phyloP scores from a whole-genome alignment of 2,797 vertebrate genomes.

The Silurus lanzhouensis region DNA sequence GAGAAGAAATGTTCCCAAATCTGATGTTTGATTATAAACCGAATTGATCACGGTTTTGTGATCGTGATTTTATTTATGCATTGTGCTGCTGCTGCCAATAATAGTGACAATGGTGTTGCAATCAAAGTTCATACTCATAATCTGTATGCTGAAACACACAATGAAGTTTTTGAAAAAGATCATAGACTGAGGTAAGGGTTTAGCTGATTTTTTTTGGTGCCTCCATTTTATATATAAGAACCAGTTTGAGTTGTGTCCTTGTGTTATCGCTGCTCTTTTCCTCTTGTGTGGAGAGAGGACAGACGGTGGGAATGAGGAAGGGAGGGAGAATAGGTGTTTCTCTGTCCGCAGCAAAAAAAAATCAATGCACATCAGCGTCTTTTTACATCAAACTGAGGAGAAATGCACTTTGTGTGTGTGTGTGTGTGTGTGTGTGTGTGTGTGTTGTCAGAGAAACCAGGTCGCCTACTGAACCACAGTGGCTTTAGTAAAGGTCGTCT shows the following conservation, averaged over 20 bases:
- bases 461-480: constrained; percentile 11
- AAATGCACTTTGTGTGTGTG: constrained; percentile 36
- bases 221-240: constrained; percentile 9
- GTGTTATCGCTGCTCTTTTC: constrained; percentile 25
- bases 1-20: neutral
- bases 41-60: neutral
- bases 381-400: constrained; percentile 15
- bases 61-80: neutral
- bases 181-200: neutral
- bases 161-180: neutral
- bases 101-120: neutral
- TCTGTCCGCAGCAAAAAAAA: constrained; percentile 6
- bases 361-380: constrained; percentile 25
- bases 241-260: constrained; percentile 18
- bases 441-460: constrained; percentile 24
- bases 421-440: constrained; percentile 58
- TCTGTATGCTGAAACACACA: neutral
- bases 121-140: neutral
- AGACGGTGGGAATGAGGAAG: constrained; percentile 36
- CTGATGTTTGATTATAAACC: neutral
- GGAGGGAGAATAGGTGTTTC: constrained; percentile 55
- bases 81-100: neutral
- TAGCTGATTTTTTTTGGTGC: neutral
- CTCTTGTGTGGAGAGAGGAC: constrained; percentile 24
- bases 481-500: constrained; percentile 27